Conservation (phyloP, 2,113 vertebrate species). For the Pygoscelis antarcticus region DNA sequence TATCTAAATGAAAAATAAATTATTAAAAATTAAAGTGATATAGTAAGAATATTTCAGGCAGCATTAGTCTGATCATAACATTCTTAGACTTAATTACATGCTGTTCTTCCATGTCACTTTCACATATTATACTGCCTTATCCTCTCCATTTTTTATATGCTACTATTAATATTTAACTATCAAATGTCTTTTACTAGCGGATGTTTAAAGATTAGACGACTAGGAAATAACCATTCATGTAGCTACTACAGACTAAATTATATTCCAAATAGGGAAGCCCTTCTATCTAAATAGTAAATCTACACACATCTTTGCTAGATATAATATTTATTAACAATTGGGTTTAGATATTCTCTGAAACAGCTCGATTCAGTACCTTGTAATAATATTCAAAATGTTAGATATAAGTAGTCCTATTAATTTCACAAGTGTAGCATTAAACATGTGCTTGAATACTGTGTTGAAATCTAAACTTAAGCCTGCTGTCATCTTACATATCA, state of each 20-base stretch:
- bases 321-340: neutral
- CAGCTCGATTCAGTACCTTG: neutral
- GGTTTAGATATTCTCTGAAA: neutral
- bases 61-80: constrained; percentile 1
- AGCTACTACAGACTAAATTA: neutral
- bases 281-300: neutral
- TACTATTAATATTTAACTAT: constrained; percentile 59
- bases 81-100: constrained; percentile 37
- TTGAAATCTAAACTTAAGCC: neutral
- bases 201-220: neutral
- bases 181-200: constrained; percentile 33
- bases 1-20: constrained; percentile 52
- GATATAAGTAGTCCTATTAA: neutral
- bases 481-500: neutral
- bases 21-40: constrained; percentile 32
- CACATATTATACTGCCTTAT: constrained; percentile 10
- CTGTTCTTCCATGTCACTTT: neutral
- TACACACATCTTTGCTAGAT: neutral
- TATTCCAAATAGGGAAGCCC: neutral
- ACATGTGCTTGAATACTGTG: neutral
- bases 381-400: neutral
- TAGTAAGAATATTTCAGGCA: constrained; percentile 1
- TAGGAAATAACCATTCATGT: neutral
- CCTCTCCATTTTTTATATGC: neutral
- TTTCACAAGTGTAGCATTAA: neutral